Percentiles rank a stretch among this genome's conserved stretches.
Conservation (phyloP, 2,888 invertebrate species). For the Agrotis puta region DNA sequence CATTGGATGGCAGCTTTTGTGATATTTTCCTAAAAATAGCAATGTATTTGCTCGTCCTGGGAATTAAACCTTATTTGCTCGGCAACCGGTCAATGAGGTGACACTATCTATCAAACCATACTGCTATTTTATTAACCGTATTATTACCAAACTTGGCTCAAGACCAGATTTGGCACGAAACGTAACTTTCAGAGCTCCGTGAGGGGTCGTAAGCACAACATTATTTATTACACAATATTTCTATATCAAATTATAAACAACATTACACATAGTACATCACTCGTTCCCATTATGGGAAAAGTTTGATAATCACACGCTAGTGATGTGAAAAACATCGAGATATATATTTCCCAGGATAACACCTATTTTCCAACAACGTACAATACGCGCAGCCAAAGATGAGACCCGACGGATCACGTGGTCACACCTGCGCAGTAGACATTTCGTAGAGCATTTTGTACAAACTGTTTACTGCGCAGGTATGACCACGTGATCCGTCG, state of each 20-base stretch:
- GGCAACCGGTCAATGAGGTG: not conserved
- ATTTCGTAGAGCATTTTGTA: no score
- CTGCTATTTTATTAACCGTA: constrained; percentile 41
- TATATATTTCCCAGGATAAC: constrained; percentile 61
- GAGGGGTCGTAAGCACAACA: constrained; percentile 34
- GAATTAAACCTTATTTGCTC: not conserved
- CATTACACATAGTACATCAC: constrained; percentile 17
- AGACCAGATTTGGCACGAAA: constrained; percentile 39
- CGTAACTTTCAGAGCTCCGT: constrained; percentile 40
- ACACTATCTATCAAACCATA: constrained; percentile 25
- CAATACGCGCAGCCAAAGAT: no score
- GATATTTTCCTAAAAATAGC: not conserved
- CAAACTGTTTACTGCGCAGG: no score
- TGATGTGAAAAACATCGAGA: constrained; percentile 58
- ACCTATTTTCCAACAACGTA: constrained; percentile 42
- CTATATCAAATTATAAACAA: constrained; percentile 43
- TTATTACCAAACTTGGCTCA: constrained; percentile 47
- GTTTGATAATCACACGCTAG: constrained; percentile 58
- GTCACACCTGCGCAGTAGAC: no score
- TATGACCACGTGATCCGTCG: no score
- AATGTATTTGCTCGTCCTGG: not conserved
- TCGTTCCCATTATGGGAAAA: constrained; percentile 44
- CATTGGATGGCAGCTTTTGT: not conserved
- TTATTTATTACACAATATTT: constrained; percentile 45
- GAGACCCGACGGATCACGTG: no score